Evolutionary conservation across 35 echinoderm and acorn worm genomes (phyloP).

Genomic region (Amphiura filiformis): DNA sequence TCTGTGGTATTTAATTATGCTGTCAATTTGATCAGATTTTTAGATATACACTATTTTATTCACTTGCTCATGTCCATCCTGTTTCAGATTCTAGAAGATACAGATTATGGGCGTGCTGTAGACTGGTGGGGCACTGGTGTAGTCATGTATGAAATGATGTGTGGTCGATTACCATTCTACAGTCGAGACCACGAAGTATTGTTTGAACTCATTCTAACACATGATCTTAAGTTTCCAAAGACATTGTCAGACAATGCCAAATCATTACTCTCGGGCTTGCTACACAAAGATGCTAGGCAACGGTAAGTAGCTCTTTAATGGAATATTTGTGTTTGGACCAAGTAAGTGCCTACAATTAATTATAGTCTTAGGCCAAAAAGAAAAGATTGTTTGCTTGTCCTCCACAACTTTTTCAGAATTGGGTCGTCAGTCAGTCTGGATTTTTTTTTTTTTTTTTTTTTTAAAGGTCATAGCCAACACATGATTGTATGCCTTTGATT

Average conservation of each 20-base stretch:
- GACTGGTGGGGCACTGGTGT: conserved; percentile 99
- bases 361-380: not conserved
- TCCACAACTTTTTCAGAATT: no score
- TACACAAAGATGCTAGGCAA: conserved; percentile 83
- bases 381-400: no score
- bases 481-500: no score
- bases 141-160: conserved; percentile 99
- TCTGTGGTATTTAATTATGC: no score
- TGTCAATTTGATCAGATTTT: no score
- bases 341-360: not conserved
- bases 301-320: conserved; percentile 48
- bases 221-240: conserved; percentile 80
- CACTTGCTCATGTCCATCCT: no score
- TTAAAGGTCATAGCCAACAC: no score
- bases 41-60: no score
- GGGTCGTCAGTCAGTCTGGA: no score
- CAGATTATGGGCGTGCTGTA: conserved; percentile 94
- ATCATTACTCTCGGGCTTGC: conserved; percentile 62
- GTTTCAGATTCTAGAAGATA: conserved; percentile 88
- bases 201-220: conserved; percentile 89
- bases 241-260: conserved; percentile 61
- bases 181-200: conserved; percentile 92
- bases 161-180: conserved; percentile 95
- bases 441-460: no score
- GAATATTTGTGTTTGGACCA: no score